phyloP scores from a whole-genome alignment of 2,888 invertebrate genomes.

The Trachelus troglodyta region DNA sequence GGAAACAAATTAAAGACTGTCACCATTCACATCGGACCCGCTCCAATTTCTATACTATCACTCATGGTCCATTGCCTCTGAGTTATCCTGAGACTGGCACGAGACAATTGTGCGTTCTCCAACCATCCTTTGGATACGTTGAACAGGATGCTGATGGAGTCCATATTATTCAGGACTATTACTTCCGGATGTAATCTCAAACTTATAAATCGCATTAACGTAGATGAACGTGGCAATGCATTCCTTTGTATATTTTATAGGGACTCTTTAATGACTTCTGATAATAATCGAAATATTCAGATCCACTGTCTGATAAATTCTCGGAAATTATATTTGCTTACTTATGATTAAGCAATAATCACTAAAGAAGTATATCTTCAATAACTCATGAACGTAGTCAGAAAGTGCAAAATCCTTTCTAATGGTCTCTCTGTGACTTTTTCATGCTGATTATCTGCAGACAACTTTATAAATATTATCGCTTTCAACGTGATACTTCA shows the following conservation, averaged over 20 bases:
- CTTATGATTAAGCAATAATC: no score
- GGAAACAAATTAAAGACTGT: constrained; percentile 5
- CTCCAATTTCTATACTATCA: neutral
- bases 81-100: constrained; percentile 2
- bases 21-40: constrained; percentile 6
- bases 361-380: no score
- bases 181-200: neutral
- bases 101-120: neutral
- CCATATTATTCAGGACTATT: neutral
- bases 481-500: neutral
- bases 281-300: neutral
- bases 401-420: no score
- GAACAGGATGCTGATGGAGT: neutral
- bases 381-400: no score
- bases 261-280: neutral
- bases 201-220: neutral
- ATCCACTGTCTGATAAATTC: neutral
- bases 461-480: neutral
- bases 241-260: neutral
- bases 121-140: neutral
- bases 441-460: neutral
- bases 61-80: constrained; percentile 1
- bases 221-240: neutral
- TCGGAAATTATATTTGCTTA: no score
- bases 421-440: no score